These are phyloP conservation scores for Alosa sapidissima DNA, from an alignment of 2,797 vertebrate species.

Conservation along the genomic window DNA sequence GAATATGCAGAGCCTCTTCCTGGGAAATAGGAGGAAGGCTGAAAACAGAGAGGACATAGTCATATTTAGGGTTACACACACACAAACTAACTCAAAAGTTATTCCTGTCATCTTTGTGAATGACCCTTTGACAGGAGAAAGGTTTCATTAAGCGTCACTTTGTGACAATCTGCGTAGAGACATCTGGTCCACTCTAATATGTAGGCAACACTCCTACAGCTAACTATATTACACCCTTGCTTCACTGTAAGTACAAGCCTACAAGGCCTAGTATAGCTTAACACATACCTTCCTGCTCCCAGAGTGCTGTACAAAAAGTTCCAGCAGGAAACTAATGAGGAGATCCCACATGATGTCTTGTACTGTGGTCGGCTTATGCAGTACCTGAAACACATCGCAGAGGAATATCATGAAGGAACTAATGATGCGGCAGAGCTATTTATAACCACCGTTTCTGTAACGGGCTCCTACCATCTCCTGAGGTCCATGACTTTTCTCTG, in stretches of 20 bases:
- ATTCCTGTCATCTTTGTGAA: neutral
- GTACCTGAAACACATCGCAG: slow-evolving; percentile 78
- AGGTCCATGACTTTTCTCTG: slow-evolving; percentile 96
- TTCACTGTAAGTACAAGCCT: neutral
- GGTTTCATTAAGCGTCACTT: neutral
- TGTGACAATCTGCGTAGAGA: neutral
- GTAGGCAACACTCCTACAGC: neutral
- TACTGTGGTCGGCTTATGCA: slow-evolving; percentile 98
- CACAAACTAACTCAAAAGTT: too few relatives aligned
- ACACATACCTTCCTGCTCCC: slow-evolving; percentile 89
- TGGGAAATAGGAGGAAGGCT: slow-evolving; percentile 95
- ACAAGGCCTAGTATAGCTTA: neutral
- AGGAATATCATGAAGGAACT: neutral
- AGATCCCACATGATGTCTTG: slow-evolving; percentile 98
- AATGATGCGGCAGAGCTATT: neutral
- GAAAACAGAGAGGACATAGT: slow-evolving; percentile 33
- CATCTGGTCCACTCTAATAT: neutral
- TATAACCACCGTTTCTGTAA: neutral
- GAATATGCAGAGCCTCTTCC: slow-evolving; percentile 93
- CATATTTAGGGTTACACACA: too few relatives aligned
- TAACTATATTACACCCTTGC: neutral
- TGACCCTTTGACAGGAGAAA: neutral
- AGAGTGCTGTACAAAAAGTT: slow-evolving; percentile 96
- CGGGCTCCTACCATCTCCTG: slow-evolving; percentile 83
- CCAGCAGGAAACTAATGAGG: slow-evolving; percentile 95